phyloP scores from a whole-genome alignment of 1,140 invertebrate species.

The Magallana gigas region DNA sequence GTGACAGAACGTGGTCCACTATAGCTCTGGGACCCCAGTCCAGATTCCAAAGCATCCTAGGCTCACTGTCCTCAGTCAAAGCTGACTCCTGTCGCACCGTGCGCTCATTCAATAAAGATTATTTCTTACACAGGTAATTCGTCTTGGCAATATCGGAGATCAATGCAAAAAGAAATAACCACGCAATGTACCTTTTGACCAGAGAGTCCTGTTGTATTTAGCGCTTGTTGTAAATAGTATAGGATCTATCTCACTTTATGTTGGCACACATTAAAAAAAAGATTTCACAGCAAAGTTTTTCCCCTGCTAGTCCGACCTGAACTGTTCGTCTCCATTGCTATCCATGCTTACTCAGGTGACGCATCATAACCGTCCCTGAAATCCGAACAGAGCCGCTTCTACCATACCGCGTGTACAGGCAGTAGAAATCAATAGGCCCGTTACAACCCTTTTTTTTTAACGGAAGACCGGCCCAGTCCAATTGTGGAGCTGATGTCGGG shows the following conservation, averaged over 20 bases:
- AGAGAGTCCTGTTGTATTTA: neutral
- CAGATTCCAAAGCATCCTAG: slow-evolving; percentile 12
- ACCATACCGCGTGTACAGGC: slow-evolving; percentile 4
- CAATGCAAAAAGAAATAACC: slow-evolving; percentile 28
- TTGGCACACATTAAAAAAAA: neutral
- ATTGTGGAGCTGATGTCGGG: slow-evolving; percentile 11
- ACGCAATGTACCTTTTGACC: neutral
- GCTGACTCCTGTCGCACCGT: slow-evolving; percentile 22
- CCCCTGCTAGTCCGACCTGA: neutral
- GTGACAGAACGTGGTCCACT: neutral
- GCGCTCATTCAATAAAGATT: slow-evolving; percentile 36
- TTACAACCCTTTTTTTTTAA: slow-evolving; percentile 32
- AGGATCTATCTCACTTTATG: neutral
- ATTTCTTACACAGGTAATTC: slow-evolving; percentile 38
- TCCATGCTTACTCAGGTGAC: slow-evolving; percentile 27
- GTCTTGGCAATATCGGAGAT: slow-evolving; percentile 31
- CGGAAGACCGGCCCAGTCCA: neutral
- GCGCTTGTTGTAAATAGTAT: neutral
- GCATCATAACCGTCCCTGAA: slow-evolving; percentile 15
- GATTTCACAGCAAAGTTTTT: neutral
- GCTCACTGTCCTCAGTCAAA: neutral
- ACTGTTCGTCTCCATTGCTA: slow-evolving; percentile 9
- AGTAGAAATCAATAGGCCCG: slow-evolving; percentile 4
- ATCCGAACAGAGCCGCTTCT: slow-evolving; percentile 31
- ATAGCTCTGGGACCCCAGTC: neutral